phyloP scores from a whole-genome alignment of 2,797 vertebrate genomes.

The Harpagifer antarcticus region DNA sequence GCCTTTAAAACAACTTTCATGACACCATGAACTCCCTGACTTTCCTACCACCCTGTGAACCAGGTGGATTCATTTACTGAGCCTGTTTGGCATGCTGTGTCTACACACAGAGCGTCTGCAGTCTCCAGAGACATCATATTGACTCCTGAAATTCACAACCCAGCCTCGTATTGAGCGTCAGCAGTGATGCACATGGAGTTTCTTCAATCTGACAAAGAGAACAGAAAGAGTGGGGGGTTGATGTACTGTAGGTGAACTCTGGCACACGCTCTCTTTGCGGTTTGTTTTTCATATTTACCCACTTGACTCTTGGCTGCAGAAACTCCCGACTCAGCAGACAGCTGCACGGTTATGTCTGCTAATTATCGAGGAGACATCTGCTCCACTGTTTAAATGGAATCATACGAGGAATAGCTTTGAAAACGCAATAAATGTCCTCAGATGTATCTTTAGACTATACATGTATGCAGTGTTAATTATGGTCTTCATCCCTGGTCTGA shows the following conservation, averaged over 20 bases:
- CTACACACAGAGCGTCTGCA: slow-evolving; percentile 21
- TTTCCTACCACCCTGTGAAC: background rate
- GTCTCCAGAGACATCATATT: background rate
- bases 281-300: slow-evolving; percentile 70
- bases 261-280: slow-evolving; percentile 53
- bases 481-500: background rate
- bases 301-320: slow-evolving; percentile 66
- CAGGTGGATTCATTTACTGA: slow-evolving; percentile 7
- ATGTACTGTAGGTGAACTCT: slow-evolving; percentile 70
- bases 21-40: slow-evolving; percentile 17
- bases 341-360: slow-evolving; percentile 39
- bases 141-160: slow-evolving; percentile 20
- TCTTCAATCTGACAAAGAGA: slow-evolving; percentile 16
- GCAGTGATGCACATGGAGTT: slow-evolving; percentile 6
- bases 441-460: background rate
- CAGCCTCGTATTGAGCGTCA: background rate
- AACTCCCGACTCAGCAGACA: slow-evolving; percentile 60
- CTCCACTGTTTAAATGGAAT: slow-evolving; percentile 42
- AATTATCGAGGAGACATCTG: slow-evolving; percentile 46
- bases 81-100: slow-evolving; percentile 20
- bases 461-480: background rate
- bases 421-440: background rate
- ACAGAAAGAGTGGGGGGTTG: slow-evolving; percentile 17
- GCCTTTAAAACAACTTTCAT: background rate
- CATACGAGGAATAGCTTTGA: slow-evolving; percentile 35